These are phyloP conservation scores for Leucoptera coffeella DNA, from an alignment of 2,888 invertebrate genomes.

Conservation along the genomic window DNA sequence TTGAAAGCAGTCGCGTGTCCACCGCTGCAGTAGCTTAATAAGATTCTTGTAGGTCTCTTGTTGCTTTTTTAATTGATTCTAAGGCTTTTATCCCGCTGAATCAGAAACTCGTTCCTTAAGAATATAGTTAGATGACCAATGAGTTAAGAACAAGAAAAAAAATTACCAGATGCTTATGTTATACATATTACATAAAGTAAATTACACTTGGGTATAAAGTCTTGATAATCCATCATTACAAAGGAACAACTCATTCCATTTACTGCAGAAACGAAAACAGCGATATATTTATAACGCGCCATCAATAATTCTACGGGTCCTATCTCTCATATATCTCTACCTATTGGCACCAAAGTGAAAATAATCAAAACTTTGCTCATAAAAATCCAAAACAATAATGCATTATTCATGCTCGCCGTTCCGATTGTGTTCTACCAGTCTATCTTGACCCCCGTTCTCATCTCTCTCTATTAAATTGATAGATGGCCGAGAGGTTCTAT, in stretches of 20 bases:
- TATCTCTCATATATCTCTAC: slow-evolving; percentile 22
- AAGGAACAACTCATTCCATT: too few species aligned
- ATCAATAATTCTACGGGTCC: slow-evolving; percentile 24
- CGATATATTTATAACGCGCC: slow-evolving; percentile 11
- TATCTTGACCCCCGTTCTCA: slow-evolving; percentile 14
- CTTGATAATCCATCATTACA: too few species aligned
- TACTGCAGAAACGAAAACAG: too few species aligned
- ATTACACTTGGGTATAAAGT: too few species aligned
- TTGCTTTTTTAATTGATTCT: too few species aligned
- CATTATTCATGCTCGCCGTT: slow-evolving; percentile 49
- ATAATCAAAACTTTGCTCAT: slow-evolving; percentile 54
- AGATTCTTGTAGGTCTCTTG: too few species aligned
- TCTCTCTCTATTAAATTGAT: slow-evolving; percentile 13
- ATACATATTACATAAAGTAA: too few species aligned
- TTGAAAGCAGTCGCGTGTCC: slow-evolving; percentile 5
- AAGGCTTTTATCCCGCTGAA: too few species aligned
- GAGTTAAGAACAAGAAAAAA: too few species aligned
- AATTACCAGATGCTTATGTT: too few species aligned
- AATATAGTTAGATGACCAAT: too few species aligned
- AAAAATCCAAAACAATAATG: slow-evolving; percentile 55
- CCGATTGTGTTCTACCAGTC: slow-evolving; percentile 22
- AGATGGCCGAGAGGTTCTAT: slow-evolving; percentile 11
- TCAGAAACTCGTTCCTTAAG: too few species aligned
- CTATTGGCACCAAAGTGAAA: slow-evolving; percentile 42
- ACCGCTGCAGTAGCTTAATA: slow-evolving; percentile 4